Percentiles rank a stretch among this genome's conserved stretches.
Evolutionary conservation across 2,113 vertebrate species (phyloP).

Genomic region (Limanda limanda): DNA sequence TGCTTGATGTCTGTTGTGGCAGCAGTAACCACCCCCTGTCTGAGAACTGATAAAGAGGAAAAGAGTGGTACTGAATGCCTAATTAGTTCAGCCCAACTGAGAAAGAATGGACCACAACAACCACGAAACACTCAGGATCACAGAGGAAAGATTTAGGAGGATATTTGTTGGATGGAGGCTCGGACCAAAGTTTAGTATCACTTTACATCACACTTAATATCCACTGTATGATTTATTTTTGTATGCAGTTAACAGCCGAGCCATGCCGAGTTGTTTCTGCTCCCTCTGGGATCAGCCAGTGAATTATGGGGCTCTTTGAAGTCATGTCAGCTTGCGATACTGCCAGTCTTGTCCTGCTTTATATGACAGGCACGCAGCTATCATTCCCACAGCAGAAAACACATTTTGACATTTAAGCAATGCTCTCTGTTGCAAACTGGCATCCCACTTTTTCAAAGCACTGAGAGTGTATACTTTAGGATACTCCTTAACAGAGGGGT

Average conservation of each 20-base stretch:
- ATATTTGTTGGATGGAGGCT: not conserved
- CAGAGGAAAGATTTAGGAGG: not conserved
- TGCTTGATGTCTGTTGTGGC: not conserved
- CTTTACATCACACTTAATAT: not conserved
- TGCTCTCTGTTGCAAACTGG: not conserved
- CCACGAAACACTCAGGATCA: not conserved
- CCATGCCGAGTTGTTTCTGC: not conserved
- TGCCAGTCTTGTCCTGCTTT: constrained; percentile 32
- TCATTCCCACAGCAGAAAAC: constrained; percentile 7
- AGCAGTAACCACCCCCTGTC: not conserved
- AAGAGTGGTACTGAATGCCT: not conserved
- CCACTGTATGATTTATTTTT: constrained; percentile 10
- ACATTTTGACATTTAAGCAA: constrained; percentile 32
- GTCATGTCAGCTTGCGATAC: constrained; percentile 36
- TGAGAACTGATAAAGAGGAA: not conserved
- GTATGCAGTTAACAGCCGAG: constrained; percentile 11
- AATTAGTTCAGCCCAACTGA: not conserved
- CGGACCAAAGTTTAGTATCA: not conserved
- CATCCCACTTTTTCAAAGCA: not conserved
- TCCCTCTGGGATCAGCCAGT: constrained; percentile 38
- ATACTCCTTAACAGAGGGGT: not conserved
- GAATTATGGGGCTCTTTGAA: constrained; percentile 48
- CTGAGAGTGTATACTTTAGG: not conserved
- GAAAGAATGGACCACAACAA: not conserved
- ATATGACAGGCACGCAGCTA: constrained; percentile 14